Conservation (phyloP, 1,140 invertebrate genomes). For the Mycetomoellerius zeteki region DNA sequence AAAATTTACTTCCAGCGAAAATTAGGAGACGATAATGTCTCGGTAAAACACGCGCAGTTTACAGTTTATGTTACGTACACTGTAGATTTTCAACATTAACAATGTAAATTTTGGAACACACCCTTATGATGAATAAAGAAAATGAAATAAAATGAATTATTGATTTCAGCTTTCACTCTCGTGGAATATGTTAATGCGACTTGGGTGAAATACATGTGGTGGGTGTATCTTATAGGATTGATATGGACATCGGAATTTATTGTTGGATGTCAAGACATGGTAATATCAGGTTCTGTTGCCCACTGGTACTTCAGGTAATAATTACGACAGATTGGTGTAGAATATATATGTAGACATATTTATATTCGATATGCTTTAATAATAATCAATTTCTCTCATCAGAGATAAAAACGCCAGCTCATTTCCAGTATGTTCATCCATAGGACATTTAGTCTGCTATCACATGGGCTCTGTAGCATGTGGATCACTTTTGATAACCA, state of each 20-base stretch:
- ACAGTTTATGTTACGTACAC: too few relatives aligned
- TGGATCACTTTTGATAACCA: conserved; percentile 95
- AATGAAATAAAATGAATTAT: conserved; percentile 49
- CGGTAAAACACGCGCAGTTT: too few relatives aligned
- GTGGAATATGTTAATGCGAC: conserved; percentile 91
- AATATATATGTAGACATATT: not conserved
- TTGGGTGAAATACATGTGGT: conserved; percentile 96
- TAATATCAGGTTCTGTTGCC: conserved; percentile 95
- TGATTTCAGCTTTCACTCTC: conserved; percentile 88
- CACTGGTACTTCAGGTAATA: conserved; percentile 95
- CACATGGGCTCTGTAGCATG: conserved; percentile 97
- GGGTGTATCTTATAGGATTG: conserved; percentile 95
- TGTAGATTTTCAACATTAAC: too few relatives aligned
- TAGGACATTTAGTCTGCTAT: conserved; percentile 93
- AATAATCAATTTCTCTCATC: conserved; percentile 74
- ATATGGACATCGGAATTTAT: conserved; percentile 97
- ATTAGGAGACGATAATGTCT: too few relatives aligned
- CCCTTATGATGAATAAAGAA: conserved; percentile 10
- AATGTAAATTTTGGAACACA: too few relatives aligned
- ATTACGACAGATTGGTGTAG: conserved; percentile 10
- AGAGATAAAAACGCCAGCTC: conserved; percentile 89
- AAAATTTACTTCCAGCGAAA: too few relatives aligned
- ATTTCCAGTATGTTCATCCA: conserved; percentile 91
- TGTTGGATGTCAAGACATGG: conserved; percentile 96
- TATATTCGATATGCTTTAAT: conserved; percentile 1